phyloP scores from a whole-genome alignment of 2,888 invertebrate species.

The Pollenia amentaria region DNA sequence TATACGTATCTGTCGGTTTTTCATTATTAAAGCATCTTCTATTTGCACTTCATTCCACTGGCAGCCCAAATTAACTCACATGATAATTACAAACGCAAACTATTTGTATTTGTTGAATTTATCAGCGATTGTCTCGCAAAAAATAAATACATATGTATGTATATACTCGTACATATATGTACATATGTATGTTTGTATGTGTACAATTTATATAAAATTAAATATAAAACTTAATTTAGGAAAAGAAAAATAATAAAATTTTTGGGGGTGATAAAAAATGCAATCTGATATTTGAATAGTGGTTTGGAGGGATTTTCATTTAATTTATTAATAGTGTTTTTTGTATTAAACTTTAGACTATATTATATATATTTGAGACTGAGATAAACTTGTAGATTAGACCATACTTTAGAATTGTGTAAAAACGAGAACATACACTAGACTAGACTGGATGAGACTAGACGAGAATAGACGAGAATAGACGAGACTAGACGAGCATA shows the following conservation, averaged over 20 bases:
- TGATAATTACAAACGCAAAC: slow-evolving; percentile 76
- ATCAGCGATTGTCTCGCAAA: slow-evolving; percentile 60
- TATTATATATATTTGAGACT: too few species aligned
- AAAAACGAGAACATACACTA: too few species aligned
- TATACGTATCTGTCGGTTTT: neutral
- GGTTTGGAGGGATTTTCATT: neutral
- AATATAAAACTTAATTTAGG: slow-evolving; percentile 1
- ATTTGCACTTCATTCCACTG: slow-evolving; percentile 47
- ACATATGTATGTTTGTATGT: too few species aligned
- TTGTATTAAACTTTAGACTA: too few species aligned
- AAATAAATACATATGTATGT: neutral
- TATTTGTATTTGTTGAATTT: slow-evolving; percentile 74
- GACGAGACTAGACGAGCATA: slow-evolving; percentile 21
- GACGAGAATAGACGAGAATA: slow-evolving; percentile 2
- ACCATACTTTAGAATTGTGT: too few species aligned
- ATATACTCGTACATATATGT: too few species aligned
- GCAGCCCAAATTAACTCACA: slow-evolving; percentile 69
- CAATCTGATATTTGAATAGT: neutral
- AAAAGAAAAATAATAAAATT: slow-evolving; percentile 6
- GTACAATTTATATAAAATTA: neutral
- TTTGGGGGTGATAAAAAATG: neutral
- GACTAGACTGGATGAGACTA: slow-evolving; percentile 3
- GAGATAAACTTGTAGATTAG: too few species aligned
- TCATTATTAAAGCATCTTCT: slow-evolving; percentile 6
- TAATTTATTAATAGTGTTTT: too few species aligned